Evolutionary conservation across 2,113 vertebrate species (phyloP).

Genomic region (Sarotherodon lohbergeri): DNA sequence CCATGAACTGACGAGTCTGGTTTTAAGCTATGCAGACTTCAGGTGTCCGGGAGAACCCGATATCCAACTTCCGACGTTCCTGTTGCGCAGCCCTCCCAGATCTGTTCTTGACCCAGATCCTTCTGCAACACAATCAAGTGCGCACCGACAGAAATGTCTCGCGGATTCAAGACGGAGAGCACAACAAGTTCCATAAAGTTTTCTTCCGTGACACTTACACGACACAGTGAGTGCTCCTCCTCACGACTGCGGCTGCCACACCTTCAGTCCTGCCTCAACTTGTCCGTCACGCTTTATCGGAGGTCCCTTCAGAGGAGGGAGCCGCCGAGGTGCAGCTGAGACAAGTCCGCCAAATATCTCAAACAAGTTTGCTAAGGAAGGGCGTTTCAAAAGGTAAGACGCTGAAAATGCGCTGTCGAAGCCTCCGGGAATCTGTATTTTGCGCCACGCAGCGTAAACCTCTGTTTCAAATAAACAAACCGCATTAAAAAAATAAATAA

Average conservation of each 20-base stretch:
- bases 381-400: background rate
- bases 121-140: background rate
- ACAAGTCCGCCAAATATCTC: background rate
- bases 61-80: background rate
- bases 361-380: background rate
- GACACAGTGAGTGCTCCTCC: background rate
- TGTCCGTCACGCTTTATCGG: background rate
- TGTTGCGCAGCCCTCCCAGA: background rate
- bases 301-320: background rate
- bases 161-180: background rate
- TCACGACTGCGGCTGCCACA: constrained; percentile 27
- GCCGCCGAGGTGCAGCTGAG: background rate
- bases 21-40: background rate
- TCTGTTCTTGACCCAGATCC: background rate
- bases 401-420: background rate
- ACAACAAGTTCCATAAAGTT: background rate
- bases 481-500: background rate
- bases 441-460: background rate
- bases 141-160: background rate
- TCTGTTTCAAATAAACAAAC: background rate
- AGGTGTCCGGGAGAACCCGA: background rate
- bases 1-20: background rate
- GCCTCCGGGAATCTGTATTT: background rate
- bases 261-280: constrained; percentile 48
- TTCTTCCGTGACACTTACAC: background rate